Evolutionary conservation across 2,888 invertebrate species (phyloP).

Genomic region (Cosmia trapezina): DNA sequence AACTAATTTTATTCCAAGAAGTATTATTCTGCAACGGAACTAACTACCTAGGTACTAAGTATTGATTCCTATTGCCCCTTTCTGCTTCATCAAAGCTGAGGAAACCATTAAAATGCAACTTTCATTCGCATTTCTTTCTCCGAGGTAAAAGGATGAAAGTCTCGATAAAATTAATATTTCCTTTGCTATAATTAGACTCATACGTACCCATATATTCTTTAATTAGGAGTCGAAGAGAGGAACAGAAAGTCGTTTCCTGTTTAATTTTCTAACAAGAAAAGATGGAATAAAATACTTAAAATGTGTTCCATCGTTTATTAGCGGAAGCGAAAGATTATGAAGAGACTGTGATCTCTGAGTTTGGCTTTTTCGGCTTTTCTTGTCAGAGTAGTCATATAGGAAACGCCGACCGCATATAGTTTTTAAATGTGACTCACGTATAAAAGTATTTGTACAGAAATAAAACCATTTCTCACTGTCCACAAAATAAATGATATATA

Average conservation of each 20-base stretch:
- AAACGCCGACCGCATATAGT: no score
- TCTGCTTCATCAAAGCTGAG: slow-evolving; percentile 47
- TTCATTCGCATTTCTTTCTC: slow-evolving; percentile 10
- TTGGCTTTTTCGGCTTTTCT: no score
- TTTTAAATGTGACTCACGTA: no score
- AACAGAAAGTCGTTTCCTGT: neutral
- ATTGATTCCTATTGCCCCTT: slow-evolving; percentile 14
- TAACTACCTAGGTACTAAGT: slow-evolving; percentile 13
- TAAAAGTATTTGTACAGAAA: no score
- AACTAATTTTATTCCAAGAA: slow-evolving; percentile 2
- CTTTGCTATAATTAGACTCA: slow-evolving; percentile 2
- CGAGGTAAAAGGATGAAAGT: slow-evolving; percentile 20
- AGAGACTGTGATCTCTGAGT: no score
- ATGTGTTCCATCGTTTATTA: neutral
- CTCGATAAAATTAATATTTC: slow-evolving; percentile 24
- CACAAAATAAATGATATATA: neutral
- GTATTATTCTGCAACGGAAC: slow-evolving; percentile 23
- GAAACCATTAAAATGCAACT: slow-evolving; percentile 50
- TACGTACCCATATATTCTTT: slow-evolving; percentile 2
- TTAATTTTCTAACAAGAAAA: neutral
- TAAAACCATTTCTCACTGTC: neutral
- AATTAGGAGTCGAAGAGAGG: neutral
- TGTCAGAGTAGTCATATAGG: no score
- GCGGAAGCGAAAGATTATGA: neutral
- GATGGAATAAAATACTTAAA: no score